phyloP scores from a whole-genome alignment of 2,797 vertebrate genomes.

The Loriculus beryllinus region DNA sequence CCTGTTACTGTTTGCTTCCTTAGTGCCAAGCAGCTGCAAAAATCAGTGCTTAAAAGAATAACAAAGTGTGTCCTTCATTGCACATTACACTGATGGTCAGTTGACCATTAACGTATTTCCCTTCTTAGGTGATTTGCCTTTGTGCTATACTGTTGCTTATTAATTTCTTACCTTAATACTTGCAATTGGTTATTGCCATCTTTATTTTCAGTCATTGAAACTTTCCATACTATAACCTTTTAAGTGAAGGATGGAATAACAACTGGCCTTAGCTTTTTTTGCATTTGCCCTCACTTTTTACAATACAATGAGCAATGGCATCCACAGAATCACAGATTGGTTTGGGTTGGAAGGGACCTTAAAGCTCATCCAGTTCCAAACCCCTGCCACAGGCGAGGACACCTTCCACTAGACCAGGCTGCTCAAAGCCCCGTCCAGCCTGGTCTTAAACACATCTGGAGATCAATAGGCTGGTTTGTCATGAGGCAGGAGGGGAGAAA shows the following conservation, averaged over 20 bases:
- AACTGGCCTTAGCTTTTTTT: not conserved
- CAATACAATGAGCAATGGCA: accelerated
- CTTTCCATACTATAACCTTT: not conserved
- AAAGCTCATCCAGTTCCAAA: not conserved
- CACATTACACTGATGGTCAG: not conserved
- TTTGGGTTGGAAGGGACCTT: not conserved
- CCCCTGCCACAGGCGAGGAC: not conserved
- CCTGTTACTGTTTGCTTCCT: slow-evolving; percentile 59
- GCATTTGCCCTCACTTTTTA: not conserved
- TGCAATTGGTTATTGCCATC: not conserved
- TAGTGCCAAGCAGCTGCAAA: slow-evolving; percentile 57
- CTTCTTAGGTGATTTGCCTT: slow-evolving; percentile 50
- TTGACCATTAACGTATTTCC: slow-evolving; percentile 32
- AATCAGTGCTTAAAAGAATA: slow-evolving; percentile 29
- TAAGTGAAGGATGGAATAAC: not conserved
- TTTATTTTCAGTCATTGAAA: not conserved
- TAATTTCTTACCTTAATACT: not conserved
- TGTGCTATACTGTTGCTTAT: not conserved
- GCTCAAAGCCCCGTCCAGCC: not conserved
- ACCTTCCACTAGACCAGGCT: not conserved
- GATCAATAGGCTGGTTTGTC: not conserved
- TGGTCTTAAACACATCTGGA: not conserved
- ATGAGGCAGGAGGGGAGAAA: not conserved
- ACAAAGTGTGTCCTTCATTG: not conserved
- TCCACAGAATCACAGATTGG: not conserved